These are phyloP conservation scores for Chloroclysta siterata DNA, from an alignment of 2,888 invertebrate genomes.

Conservation along the genomic window DNA sequence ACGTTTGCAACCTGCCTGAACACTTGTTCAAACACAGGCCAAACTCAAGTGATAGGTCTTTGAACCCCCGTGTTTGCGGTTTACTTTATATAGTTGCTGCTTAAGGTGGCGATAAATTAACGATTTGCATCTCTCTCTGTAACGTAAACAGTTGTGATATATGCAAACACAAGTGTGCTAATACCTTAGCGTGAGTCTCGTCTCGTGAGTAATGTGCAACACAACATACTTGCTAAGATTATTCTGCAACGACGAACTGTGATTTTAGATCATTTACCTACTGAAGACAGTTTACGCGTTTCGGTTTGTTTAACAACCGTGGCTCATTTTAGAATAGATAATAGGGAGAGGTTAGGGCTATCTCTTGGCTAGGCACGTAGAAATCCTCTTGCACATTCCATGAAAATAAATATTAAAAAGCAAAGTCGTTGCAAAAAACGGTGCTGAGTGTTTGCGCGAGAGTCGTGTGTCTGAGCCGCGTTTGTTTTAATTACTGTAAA, in stretches of 20 bases:
- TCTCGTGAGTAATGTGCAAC: conserved; percentile 39
- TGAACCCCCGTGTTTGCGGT: conserved; percentile 80
- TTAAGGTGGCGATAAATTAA: conserved; percentile 81
- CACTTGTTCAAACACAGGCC: conserved; percentile 78
- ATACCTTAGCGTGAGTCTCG: conserved; percentile 60
- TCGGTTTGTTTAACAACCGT: background rate
- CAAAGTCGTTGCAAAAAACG: conserved; percentile 60
- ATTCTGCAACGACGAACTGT: background rate
- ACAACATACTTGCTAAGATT: conserved; percentile 2
- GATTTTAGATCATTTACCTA: conserved; percentile 3
- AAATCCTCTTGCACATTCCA: conserved; percentile 31
- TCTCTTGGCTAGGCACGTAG: background rate
- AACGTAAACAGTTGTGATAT: conserved; percentile 73
- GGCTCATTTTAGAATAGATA: background rate
- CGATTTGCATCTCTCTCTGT: conserved; percentile 77
- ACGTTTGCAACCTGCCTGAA: conserved; percentile 65
- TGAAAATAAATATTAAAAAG: conserved; percentile 50
- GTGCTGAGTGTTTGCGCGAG: conserved; percentile 58
- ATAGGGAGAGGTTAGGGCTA: background rate
- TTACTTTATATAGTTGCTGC: conserved; percentile 78
- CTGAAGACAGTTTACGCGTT: conserved; percentile 2
- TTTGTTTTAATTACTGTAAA: conserved; percentile 80
- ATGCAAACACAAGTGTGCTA: conserved; percentile 70
- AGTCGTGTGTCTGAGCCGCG: conserved; percentile 60
- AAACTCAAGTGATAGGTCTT: conserved; percentile 80